phyloP scores from a whole-genome alignment of 2,113 vertebrate species.

The Xyliphius kryptos region DNA sequence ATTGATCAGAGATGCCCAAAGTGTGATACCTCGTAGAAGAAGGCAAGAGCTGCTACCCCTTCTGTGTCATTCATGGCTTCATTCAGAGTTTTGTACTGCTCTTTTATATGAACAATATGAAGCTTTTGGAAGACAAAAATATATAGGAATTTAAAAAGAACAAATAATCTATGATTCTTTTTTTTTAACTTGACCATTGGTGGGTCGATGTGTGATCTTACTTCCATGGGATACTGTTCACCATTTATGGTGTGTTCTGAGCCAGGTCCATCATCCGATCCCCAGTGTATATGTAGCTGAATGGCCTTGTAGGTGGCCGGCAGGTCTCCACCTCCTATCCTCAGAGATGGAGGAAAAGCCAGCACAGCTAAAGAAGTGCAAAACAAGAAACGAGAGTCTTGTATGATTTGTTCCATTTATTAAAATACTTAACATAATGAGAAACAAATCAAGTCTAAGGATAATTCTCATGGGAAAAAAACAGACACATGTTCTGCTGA shows the following conservation, averaged over 20 bases:
- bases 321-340: constrained; percentile 67
- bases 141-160: too few species aligned
- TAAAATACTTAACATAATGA: too few species aligned
- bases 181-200: too few species aligned
- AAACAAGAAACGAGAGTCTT: too few species aligned
- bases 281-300: constrained; percentile 88
- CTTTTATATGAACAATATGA: constrained; percentile 81
- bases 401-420: too few species aligned
- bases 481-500: too few species aligned
- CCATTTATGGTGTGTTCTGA: constrained; percentile 85
- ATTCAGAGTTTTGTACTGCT: constrained; percentile 34
- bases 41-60: constrained; percentile 73
- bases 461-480: too few species aligned
- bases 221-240: constrained; percentile 80
- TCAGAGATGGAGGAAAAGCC: constrained; percentile 33
- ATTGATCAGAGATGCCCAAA: too few species aligned
- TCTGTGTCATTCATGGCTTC: constrained; percentile 53
- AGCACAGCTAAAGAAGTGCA: constrained; percentile 71
- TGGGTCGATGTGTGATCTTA: constrained; percentile 41
- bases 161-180: too few species aligned
- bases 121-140: constrained; percentile 59
- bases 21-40: constrained; percentile 73
- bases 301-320: constrained; percentile 60
- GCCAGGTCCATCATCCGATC: constrained; percentile 26
- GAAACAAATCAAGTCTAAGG: too few species aligned